phyloP scores from a whole-genome alignment of 2,797 vertebrate species.

The Alectoris magna region DNA sequence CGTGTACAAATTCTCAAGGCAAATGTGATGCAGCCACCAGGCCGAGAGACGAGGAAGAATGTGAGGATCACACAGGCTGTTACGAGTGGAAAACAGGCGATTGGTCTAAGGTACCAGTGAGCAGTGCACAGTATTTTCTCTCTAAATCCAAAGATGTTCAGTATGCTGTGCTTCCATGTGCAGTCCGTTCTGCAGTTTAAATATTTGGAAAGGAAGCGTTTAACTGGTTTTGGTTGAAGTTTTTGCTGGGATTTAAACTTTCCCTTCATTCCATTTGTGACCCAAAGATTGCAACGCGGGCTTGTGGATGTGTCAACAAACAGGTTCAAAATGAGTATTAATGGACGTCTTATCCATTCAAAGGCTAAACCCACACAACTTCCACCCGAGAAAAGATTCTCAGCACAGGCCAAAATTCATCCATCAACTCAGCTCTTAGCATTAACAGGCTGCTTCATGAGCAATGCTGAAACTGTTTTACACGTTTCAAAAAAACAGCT shows the following conservation, averaged over 20 bases:
- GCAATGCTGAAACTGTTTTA: background rate
- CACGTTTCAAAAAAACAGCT: background rate
- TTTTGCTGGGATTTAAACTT: background rate
- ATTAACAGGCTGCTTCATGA: background rate
- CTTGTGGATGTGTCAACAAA: background rate
- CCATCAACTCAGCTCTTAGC: background rate
- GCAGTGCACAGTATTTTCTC: accelerated
- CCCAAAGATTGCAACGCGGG: background rate
- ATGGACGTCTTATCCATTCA: background rate
- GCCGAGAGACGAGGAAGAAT: slow-evolving; percentile 86
- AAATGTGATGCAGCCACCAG: slow-evolving; percentile 87
- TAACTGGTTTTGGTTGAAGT: background rate
- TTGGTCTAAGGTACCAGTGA: slow-evolving; percentile 91
- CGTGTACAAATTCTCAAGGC: slow-evolving; percentile 90
- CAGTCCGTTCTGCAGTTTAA: background rate
- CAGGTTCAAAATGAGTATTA: background rate
- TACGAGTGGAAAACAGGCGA: slow-evolving; percentile 97
- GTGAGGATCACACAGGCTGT: slow-evolving; percentile 91
- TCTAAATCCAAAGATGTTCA: background rate
- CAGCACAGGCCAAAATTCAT: background rate
- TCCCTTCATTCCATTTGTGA: background rate
- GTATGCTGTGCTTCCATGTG: accelerated
- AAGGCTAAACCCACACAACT: background rate
- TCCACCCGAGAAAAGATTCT: background rate
- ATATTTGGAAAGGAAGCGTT: background rate